Evolutionary conservation across 2,888 invertebrate genomes (phyloP), one percentile per base, ranked within the genome.

Genomic region (Glomeris marginata): DNA sequence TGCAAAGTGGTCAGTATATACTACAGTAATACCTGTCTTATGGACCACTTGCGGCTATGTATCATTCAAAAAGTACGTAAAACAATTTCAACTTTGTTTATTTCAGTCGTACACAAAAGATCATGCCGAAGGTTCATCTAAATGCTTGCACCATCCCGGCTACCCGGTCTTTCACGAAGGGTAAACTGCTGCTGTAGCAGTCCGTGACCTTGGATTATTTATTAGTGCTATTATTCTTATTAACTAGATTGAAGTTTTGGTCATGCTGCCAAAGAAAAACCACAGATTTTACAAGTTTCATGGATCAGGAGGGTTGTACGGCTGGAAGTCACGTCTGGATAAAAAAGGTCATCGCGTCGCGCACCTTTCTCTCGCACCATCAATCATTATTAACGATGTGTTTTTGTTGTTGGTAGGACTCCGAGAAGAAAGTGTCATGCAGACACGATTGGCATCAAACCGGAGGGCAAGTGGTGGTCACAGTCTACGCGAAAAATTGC

Each of bases 371-470:
- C 44, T 10, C 22, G 13, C 15, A 15, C 13, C 35, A 42, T 49
- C 15, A 38, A 4, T 21, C n/a, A 1, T 1, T 34, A 34, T 35
- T 18, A 41, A 5, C n/a, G n/a, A n/a, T 16, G n/a, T 36, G 15
- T 33, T 40, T 3, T 18, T 8, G 10, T 18, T 51, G 45, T 15
- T 40, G 54, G 54, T 47, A 47, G n/a, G 44, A 21, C n/a, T 22
- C 22, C 1, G 50, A 54, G 21, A 50, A 50, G 33, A 46, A 48
- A 37, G 53, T 54, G 16, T 53, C 59, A 51, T 94, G 94, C 63
- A 77, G 92, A 21, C 80, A 84, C 74, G 95, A 97, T 66, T 92
- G 91, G 85, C 90, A 94, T 69, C 95, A 97, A 71, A 95, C 94
- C 1, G 80, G 79, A 0, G 74, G 78, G 1, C 75, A 77, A 64